Base-by-base conservation (phyloP, 2,888 invertebrate genomes). In the Stenurella melanura region DNA sequence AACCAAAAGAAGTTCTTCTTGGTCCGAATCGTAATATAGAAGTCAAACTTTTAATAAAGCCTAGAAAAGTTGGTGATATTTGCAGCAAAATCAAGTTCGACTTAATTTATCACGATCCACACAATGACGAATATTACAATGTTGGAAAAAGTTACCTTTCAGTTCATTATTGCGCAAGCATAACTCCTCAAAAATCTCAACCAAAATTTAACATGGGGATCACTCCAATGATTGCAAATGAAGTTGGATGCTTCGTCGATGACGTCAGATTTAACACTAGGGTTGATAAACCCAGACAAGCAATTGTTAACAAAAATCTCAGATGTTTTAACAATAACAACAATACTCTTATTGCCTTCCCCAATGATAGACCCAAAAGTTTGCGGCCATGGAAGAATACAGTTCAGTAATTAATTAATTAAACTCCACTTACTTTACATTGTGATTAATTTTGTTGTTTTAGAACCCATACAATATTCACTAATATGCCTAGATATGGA, bases 381-480 rank as follows among this genome's bases (percentile, higher is more conserved):
- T 73, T 89, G 56, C 81, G 87, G 60, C 88, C 88, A 0, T 89
- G 87, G 85, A 85, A 75, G 75, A 78, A 70, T 58, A 42, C 75
- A 19, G 71, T 64, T 57, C 82, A 81, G 85, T 85, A 79, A 80
- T 80, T 69, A 30, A 50, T 17, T 15, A 17, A 1, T 26, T 61
- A 19, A 64, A n/a, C n/a, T n/a, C n/a, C 1, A 0, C 5, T 19
- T 17, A 56, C 9, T 58, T 18, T 58, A 19, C 4, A 12, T 58
- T 67, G 54, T 57, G n/a, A 12, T n/a, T 42, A 18, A 60, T 11
- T 42, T 66, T 56, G 12, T n/a, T 17, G 58, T 82, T 82, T 38
- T 76, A 88, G 87, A 34, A 87, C 85, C 77, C 84, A 85, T 54
- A 87, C 89, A 6, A 89, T 89, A 69, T 89, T 86, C 63, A 85